These are phyloP conservation scores for Psephotus haematonotus DNA, from an alignment of 2,113 vertebrate species.

Conservation along the genomic window DNA sequence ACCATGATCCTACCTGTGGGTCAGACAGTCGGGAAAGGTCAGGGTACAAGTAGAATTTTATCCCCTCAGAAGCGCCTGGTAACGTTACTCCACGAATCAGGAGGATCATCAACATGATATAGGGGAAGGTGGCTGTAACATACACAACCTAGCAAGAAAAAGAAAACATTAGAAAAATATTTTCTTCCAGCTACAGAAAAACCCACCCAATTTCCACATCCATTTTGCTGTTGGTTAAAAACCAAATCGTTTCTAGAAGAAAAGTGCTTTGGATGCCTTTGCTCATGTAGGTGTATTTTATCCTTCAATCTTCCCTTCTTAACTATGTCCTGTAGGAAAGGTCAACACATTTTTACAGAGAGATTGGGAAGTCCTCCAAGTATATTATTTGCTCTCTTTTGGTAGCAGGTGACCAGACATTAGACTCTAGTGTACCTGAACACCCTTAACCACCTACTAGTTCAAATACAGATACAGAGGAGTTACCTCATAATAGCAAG, in stretches of 20 bases:
- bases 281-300: neutral
- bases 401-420: neutral
- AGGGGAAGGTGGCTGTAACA: conserved; percentile 95
- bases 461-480: neutral
- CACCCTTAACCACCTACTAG: neutral
- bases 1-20: conserved; percentile 86
- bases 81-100: conserved; percentile 92
- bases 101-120: conserved; percentile 94
- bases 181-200: neutral
- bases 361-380: neutral
- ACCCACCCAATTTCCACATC: accelerated
- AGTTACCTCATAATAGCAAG: neutral
- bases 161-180: neutral
- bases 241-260: neutral
- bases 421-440: neutral
- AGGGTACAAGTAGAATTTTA: conserved; percentile 98
- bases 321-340: neutral
- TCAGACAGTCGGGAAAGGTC: conserved; percentile 95
- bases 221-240: neutral
- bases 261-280: neutral
- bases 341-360: neutral
- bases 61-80: conserved; percentile 89
- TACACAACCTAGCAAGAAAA: conserved; percentile 87
- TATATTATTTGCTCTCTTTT: neutral
- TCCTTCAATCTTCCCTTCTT: neutral